Base-by-base conservation (phyloP, 2,888 invertebrate species). In the Arctia plantaginis region DNA sequence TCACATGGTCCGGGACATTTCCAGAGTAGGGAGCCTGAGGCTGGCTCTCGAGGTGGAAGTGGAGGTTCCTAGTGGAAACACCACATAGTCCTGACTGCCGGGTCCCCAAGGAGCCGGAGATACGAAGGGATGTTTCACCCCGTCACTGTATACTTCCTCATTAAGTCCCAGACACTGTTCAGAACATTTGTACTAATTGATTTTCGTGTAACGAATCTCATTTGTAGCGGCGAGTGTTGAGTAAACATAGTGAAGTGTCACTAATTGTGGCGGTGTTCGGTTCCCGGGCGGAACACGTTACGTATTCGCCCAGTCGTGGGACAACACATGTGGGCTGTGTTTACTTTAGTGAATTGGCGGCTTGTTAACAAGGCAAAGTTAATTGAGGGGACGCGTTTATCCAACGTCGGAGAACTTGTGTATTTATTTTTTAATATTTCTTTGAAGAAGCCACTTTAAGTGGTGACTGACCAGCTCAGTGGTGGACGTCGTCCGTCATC, bases 231-330 rank as follows among this genome's bases (percentile, higher is more conserved):
- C 77, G 76, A 84, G 88, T 82, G 85, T 80, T 80, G 59, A 30
- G 74, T 67, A 82, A 82, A 84, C 78, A 84, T 23, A n/a, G 51
- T 70, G 66, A 78, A 83, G 87, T 84, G 86, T 77, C 83, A 80
- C 85, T 86, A 86, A 86, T 87, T 82, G 86, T 79, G 75, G 18
- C 78, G 80, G 86, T 83, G 78, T 88, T 80, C 69, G 79, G 81
- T 87, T 81, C 75, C 84, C 65, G 72, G 72, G 47, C 71, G 20
- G 66, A 62, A 55, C 69, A 71, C 47, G 51, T 39, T 39, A 55
- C 70, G 23, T 44, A 33, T n/a, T 35, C 35, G 59, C 55, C 55
- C 76, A 51, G 59, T n/a, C 72, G 74, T 65, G 71, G 59, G 70
- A 78, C 70, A 23, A 23, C 82, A 71, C 82, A 77, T 76, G 85